These are phyloP conservation scores for Hepsetus odoe DNA, from an alignment of 2,113 vertebrate species.

Conservation along the genomic window DNA sequence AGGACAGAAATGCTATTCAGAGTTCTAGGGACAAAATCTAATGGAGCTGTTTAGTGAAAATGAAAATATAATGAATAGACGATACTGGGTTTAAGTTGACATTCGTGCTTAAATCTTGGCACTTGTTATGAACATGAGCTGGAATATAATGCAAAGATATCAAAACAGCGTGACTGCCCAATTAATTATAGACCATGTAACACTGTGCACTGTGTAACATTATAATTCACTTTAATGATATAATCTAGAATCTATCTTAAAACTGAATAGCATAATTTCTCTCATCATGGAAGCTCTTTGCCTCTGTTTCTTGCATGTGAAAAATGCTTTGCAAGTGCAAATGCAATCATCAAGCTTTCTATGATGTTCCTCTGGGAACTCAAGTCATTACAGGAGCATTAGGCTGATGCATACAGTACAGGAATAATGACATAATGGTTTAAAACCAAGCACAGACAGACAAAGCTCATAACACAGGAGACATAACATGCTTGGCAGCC, in stretches of 20 bases:
- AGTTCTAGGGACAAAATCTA: no score
- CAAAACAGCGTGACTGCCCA: neutral
- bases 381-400: conserved; percentile 6
- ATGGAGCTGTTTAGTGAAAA: no score
- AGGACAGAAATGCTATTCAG: no score
- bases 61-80: no score
- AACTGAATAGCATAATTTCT: neutral
- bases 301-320: neutral
- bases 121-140: neutral
- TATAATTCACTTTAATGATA: neutral
- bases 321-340: neutral
- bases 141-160: neutral
- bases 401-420: neutral
- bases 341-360: conserved; percentile 1
- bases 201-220: neutral
- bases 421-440: neutral
- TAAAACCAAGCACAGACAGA: neutral
- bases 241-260: neutral
- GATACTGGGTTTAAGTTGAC: no score
- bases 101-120: no score
- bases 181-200: neutral
- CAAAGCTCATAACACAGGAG: conserved; percentile 7
- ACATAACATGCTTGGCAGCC: neutral
- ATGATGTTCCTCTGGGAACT: neutral
- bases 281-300: neutral